Percentiles rank a stretch among this genome's conserved stretches.
phyloP scores from a whole-genome alignment of 2,797 vertebrate genomes.

The Pyrocephalus nanus region DNA sequence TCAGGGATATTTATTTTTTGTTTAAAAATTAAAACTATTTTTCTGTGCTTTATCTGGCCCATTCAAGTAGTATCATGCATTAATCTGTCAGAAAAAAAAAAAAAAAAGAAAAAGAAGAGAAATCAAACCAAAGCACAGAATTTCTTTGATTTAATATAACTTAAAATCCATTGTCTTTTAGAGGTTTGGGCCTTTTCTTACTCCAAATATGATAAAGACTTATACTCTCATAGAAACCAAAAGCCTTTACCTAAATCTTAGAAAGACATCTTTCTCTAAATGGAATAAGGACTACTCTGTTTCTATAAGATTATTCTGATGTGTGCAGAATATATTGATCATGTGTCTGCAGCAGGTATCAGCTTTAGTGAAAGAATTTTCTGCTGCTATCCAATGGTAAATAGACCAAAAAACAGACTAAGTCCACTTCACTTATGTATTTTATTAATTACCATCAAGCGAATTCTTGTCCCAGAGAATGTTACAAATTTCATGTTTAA shows the following conservation, averaged over 20 bases:
- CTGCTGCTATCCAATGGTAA: not conserved
- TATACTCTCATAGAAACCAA: not conserved
- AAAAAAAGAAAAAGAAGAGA: not conserved
- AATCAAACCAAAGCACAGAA: not conserved
- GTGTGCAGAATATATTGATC: not conserved
- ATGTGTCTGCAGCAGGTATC: not conserved
- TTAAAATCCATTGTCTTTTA: not conserved
- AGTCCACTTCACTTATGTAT: accelerated
- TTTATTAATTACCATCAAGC: not conserved
- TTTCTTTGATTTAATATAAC: not conserved
- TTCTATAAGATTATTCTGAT: not conserved
- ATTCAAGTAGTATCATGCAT: not conserved
- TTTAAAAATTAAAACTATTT: not conserved
- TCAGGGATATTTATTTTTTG: not conserved
- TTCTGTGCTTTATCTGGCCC: not conserved
- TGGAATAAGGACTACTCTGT: not conserved
- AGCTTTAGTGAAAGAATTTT: not conserved
- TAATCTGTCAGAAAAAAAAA: not conserved
- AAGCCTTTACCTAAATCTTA: not conserved
- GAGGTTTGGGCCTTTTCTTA: not conserved
- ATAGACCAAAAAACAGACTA: not conserved
- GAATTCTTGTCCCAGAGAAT: not conserved
- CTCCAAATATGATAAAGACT: not conserved
- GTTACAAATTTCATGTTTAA: not conserved
- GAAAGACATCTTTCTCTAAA: not conserved